phyloP scores from a whole-genome alignment of 2,113 vertebrate species.

The Nibea albiflora region DNA sequence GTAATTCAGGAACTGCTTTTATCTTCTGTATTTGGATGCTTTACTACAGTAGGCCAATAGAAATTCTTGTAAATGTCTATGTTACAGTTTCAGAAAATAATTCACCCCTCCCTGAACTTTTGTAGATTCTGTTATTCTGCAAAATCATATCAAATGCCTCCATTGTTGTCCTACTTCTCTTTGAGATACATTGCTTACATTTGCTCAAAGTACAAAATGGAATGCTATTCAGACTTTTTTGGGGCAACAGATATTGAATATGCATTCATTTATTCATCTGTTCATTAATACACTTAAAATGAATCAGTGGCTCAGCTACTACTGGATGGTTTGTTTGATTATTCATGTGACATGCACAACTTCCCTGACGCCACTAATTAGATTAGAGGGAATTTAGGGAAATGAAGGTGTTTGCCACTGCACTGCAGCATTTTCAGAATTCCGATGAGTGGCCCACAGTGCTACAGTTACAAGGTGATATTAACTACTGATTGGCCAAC shows the following conservation, averaged over 20 bases:
- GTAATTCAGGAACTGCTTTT: constrained; percentile 61
- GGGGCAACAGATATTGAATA: not conserved
- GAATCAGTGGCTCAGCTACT: not conserved
- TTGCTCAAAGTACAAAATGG: constrained; percentile 2
- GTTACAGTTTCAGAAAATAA: constrained; percentile 19
- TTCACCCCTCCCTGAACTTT: constrained; percentile 52
- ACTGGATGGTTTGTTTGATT: not conserved
- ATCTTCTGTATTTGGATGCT: constrained; percentile 49
- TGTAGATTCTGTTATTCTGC: constrained; percentile 22
- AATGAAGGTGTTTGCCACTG: not conserved
- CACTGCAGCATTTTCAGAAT: constrained; percentile 28
- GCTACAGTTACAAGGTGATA: not conserved
- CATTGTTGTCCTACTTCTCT: constrained; percentile 9
- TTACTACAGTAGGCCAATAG: constrained; percentile 25
- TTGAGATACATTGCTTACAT: not conserved
- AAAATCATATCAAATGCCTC: constrained; percentile 18
- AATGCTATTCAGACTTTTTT: constrained; percentile 3
- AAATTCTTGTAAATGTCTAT: constrained; percentile 1
- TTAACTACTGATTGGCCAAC: not conserved
- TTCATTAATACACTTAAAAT: not conserved
- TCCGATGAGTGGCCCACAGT: not conserved
- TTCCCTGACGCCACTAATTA: constrained; percentile 2
- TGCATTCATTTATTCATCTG: not conserved
- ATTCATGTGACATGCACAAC: constrained; percentile 1
- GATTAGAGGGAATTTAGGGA: not conserved